Evolutionary conservation across 1,140 invertebrate genomes (phyloP), one percentile per base, ranked within the genome.

Genomic region (Babylonia areolata): DNA sequence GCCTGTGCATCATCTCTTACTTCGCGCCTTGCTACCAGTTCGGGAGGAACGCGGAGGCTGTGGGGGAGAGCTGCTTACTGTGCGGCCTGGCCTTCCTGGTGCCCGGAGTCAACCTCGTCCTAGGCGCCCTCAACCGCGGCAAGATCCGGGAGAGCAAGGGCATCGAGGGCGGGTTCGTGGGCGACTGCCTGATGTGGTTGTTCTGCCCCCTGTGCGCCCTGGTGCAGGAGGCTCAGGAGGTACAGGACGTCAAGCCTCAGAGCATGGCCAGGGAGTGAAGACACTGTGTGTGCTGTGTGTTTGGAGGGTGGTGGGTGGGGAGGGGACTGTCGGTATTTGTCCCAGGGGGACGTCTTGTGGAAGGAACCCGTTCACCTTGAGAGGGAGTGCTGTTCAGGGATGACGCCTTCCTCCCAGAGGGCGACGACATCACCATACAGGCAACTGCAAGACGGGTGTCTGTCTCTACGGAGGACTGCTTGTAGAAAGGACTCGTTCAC

Each of bases 41-140:
- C 83, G 93, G 93, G 9, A 92, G 92, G 84, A 93, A 93, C 87
- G 92, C 93, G n/a, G 93, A 94, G 82, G 92, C 92, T 0, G 89
- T 94, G 15, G 93, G 92, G 3, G 92, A 94, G 51, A 88, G 85
- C 37, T 94, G 93, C 85, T 78, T 91, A 20, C 54, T 92, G 9
- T 94, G 92, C 84, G 92, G 93, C 1, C 3, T 92, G 3, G 87
- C 88, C 20, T 91, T 89, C 71, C 75, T 93, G 9, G 78, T 92
- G 20, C 92, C 93, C 31, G 73, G 89, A 3, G 87, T 92, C 40
- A 91, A 92, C 78, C 71, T 92, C 33, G 87, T 91, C 31, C 85
- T 89, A 0, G 90, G 85, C 17, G 81, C 90, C 15, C 87, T 89
- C 23, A 90, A 93, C 77, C 91, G 93, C 31, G 89, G 90, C n/a